Evolutionary conservation across 2,113 vertebrate species (phyloP).

Genomic region (Hassar affinis): DNA sequence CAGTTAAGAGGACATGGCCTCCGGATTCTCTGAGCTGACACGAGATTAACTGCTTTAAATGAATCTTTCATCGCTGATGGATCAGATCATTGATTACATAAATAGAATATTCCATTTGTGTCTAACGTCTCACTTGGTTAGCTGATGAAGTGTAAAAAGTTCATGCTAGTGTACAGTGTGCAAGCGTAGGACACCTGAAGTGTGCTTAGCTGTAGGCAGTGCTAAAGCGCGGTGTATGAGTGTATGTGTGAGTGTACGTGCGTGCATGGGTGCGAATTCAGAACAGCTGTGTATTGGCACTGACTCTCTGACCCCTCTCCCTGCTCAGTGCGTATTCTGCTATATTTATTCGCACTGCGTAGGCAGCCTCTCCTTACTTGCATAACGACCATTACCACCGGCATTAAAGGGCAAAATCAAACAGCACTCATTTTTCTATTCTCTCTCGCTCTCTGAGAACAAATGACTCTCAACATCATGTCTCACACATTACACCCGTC

Average conservation of each 20-base stretch:
- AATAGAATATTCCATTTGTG: background rate
- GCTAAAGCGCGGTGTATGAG: slow-evolving; percentile 6
- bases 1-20: background rate
- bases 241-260: slow-evolving; percentile 7
- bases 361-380: slow-evolving; percentile 48
- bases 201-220: slow-evolving; percentile 29
- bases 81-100: slow-evolving; percentile 13
- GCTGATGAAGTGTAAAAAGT: background rate
- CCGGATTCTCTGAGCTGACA: background rate
- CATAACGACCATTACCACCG: slow-evolving; percentile 56
- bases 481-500: background rate
- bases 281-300: slow-evolving; percentile 30
- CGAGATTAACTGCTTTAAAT: background rate
- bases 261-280: slow-evolving; percentile 21
- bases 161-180: slow-evolving; percentile 1
- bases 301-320: slow-evolving; percentile 31
- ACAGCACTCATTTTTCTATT: slow-evolving; percentile 34
- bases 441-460: slow-evolving; percentile 14
- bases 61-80: background rate
- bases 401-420: slow-evolving; percentile 53
- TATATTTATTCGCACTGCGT: slow-evolving; percentile 51
- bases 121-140: background rate
- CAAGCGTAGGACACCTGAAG: slow-evolving; percentile 30
- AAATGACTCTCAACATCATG: slow-evolving; percentile 13
- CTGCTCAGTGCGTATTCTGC: slow-evolving; percentile 29